These are phyloP conservation scores for Aphis gossypii DNA, from an alignment of 1,140 invertebrate species.

Conservation along the genomic window DNA sequence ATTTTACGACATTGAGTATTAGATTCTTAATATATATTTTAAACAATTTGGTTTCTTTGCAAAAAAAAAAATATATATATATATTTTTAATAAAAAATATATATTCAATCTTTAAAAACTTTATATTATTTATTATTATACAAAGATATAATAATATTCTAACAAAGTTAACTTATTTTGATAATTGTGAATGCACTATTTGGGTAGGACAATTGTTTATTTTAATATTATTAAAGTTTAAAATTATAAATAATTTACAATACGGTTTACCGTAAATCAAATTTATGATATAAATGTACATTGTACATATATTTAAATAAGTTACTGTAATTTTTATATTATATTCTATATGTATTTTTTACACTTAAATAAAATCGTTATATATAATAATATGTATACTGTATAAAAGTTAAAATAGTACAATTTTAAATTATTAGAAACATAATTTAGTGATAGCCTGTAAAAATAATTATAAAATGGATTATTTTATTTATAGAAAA, in stretches of 20 bases:
- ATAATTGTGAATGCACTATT: neutral
- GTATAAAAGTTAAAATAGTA: too few species aligned
- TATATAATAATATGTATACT: too few species aligned
- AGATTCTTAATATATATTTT: neutral
- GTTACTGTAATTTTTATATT: neutral
- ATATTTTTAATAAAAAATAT: neutral
- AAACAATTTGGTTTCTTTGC: neutral
- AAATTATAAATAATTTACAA: too few species aligned
- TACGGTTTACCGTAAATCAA: too few species aligned
- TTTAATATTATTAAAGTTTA: neutral
- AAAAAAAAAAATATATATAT: neutral
- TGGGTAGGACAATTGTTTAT: neutral
- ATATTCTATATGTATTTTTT: too few species aligned
- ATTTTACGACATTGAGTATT: slow-evolving; percentile 10
- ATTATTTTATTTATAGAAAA: neutral
- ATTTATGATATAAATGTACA: too few species aligned
- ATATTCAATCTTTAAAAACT: neutral
- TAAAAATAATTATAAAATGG: neutral
- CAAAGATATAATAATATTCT: neutral
- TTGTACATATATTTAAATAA: too few species aligned
- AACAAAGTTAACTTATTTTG: neutral
- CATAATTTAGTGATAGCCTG: neutral
- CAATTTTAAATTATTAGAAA: neutral
- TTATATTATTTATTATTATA: slow-evolving; percentile 7
- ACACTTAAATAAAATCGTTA: too few species aligned